A percentile compares a stretch with the other conserved stretches of the same genome.
Evolutionary conservation across 1,140 invertebrate genomes (phyloP).

Genomic region (Drosophila willistoni): DNA sequence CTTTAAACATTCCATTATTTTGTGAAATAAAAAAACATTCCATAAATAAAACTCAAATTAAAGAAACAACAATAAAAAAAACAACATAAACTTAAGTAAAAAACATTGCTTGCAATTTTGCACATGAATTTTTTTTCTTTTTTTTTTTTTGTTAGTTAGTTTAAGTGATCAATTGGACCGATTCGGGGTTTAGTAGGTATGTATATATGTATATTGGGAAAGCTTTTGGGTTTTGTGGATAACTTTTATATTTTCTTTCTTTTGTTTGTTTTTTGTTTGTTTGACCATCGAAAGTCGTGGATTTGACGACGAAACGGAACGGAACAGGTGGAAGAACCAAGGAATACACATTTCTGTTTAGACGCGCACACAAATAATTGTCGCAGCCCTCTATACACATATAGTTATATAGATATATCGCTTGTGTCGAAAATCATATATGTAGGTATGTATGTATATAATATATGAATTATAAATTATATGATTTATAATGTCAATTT

Average conservation of each 20-base stretch:
- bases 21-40: slow-evolving; percentile 29
- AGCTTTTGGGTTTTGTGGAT: slow-evolving; percentile 30
- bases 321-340: slow-evolving; percentile 55
- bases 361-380: slow-evolving; percentile 42
- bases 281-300: slow-evolving; percentile 77
- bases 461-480: slow-evolving; percentile 22
- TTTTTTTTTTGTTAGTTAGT: slow-evolving; percentile 23
- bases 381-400: slow-evolving; percentile 43
- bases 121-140: slow-evolving; percentile 1
- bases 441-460: slow-evolving; percentile 1
- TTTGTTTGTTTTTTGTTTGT: slow-evolving; percentile 55
- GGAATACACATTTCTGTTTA: slow-evolving; percentile 20
- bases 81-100: slow-evolving; percentile 27
- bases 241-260: slow-evolving; percentile 27
- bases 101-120: slow-evolving; percentile 53
- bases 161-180: slow-evolving; percentile 45
- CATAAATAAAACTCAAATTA: slow-evolving; percentile 27
- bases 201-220: slow-evolving; percentile 22
- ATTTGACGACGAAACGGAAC: slow-evolving; percentile 71
- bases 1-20: slow-evolving; percentile 26
- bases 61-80: slow-evolving; percentile 16
- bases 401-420: slow-evolving; percentile 44
- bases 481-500: slow-evolving; percentile 49
- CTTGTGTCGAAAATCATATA: slow-evolving; percentile 44
- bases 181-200: slow-evolving; percentile 32